These are phyloP conservation scores for Metopolophium dirhodum DNA, from an alignment of 1,140 invertebrate genomes.

Conservation along the genomic window DNA sequence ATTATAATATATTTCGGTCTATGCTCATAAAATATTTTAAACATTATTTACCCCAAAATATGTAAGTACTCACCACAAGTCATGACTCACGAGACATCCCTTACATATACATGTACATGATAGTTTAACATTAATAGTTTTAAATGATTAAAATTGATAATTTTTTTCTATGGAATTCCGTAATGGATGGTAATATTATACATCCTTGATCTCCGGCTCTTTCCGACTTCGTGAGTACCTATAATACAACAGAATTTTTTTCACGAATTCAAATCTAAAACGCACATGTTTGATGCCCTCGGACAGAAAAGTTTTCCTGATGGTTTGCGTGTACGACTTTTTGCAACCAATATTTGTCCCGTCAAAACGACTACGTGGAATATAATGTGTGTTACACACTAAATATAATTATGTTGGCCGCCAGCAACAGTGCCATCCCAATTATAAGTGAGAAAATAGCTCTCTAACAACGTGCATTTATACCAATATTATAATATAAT, in stretches of 20 bases:
- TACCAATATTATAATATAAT: not conserved
- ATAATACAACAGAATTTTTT: not conserved
- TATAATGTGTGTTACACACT: not conserved
- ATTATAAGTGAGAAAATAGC: not conserved
- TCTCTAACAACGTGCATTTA: not conserved
- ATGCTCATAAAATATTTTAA: not conserved
- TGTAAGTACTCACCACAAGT: not conserved
- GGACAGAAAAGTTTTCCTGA: not conserved
- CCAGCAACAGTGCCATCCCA: not conserved
- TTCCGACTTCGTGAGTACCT: not conserved
- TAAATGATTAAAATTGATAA: not conserved
- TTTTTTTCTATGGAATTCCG: not conserved
- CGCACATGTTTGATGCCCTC: not conserved
- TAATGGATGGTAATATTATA: not conserved
- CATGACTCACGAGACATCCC: not conserved
- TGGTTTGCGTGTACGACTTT: not conserved
- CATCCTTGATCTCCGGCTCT: not conserved
- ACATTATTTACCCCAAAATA: not conserved
- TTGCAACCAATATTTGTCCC: not conserved
- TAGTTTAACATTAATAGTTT: not conserved
- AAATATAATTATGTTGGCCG: constrained; percentile 8
- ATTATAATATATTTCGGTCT: not conserved
- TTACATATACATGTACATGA: too few species aligned
- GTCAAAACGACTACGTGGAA: not conserved
- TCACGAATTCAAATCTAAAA: not conserved